Conservation (phyloP, 1,140 invertebrate genomes). For the Himalopsyche phryganea region DNA sequence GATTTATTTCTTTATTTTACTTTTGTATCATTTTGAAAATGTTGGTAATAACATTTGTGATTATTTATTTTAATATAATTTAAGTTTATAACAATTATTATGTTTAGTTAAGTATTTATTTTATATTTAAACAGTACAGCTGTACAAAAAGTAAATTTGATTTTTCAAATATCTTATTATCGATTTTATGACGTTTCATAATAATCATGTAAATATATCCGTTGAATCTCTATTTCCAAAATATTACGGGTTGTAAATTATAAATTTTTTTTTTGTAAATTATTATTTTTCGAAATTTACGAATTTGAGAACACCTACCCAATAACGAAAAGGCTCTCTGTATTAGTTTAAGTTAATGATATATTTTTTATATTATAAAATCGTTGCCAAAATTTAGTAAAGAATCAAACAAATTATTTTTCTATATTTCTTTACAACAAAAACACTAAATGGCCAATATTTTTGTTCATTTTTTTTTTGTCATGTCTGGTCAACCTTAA, state of each 20-base stretch:
- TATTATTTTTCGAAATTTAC: constrained; percentile 7
- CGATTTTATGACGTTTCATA: neutral
- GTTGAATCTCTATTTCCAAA: constrained; percentile 5
- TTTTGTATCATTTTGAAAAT: neutral
- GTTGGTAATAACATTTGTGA: constrained; percentile 3
- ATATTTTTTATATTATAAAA: neutral
- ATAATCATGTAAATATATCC: constrained; percentile 1
- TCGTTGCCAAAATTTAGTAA: neutral
- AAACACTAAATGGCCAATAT: neutral
- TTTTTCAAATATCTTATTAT: constrained; percentile 22
- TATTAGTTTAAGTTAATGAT: constrained; percentile 3
- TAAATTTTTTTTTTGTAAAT: constrained; percentile 6
- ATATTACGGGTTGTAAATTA: neutral
- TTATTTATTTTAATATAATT: constrained; percentile 6
- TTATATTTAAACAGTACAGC: neutral
- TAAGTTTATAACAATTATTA: constrained; percentile 2
- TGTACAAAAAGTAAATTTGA: constrained; percentile 22
- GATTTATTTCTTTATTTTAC: neutral
- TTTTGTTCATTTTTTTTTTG: neutral
- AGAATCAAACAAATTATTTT: no score
- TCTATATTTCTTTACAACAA: no score
- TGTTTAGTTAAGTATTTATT: constrained; percentile 8
- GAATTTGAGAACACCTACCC: no score
- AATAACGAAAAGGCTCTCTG: neutral
- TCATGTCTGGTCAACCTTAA: neutral